Evolutionary conservation across 1,140 invertebrate genomes (phyloP), one percentile per base, ranked within the genome.

Genomic region (Aphaenogaster ashmeadi): DNA sequence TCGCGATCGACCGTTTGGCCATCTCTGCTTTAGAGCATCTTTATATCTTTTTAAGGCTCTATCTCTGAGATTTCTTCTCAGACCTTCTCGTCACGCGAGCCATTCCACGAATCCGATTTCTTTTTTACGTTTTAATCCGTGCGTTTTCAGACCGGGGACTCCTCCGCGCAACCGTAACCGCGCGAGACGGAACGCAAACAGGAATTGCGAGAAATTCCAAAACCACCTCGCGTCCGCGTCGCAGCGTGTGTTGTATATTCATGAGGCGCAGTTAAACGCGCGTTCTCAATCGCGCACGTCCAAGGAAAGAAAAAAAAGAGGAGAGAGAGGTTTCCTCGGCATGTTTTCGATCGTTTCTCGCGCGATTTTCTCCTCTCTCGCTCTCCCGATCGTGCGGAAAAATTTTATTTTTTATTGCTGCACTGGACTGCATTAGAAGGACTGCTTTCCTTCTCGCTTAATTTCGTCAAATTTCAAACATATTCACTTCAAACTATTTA

Each of bases 141-240:
- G 9, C 6, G 2, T 74, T 74, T 36, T 74, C 27, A 38, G 8
- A 15, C 38, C 52, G 8, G 18, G 8, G 47, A 21, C 15, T 44
- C 6, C 7, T 66, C 13, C 11, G 33, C 60, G 41, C 33, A 47
- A 78, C 47, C 56, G 56, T 62, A n/a, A 36, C 4, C 8, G 27
- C 11, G 41, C 9, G 41, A 78, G 58, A 11, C n/a, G n/a, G 18
- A 21, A 44, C 41, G 21, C 56, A 15, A 21, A 62, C 21, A 27
- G 8, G 21, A 36, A 50, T n/a, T 66, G 58, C 75, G 60, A 44
- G 75, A 79, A 64, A 79, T 79, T 79, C 77, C 33, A 50, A 50
- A 66, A 79, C 0, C 58, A 18, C 0, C 58, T 79, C 50, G 52
- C 50, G 33, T 74, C 5, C 18, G 50, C 50, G 71, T 64, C 36